These are phyloP conservation scores for Danio rerio DNA, from an alignment of 2,113 vertebrate species.

Conservation along the genomic window DNA sequence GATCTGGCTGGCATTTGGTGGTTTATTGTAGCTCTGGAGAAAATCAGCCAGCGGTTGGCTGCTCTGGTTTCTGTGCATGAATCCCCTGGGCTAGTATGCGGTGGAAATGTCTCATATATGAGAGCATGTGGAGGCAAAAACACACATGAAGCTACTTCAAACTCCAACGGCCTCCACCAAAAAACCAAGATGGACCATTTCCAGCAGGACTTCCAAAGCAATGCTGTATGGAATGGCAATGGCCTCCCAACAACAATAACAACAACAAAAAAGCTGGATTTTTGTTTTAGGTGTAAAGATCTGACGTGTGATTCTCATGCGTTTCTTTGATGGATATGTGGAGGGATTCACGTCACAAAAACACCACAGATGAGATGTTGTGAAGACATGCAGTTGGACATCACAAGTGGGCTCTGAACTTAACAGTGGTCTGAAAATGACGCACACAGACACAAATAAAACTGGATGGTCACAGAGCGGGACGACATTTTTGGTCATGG, in stretches of 20 bases:
- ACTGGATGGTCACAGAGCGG: conserved; percentile 47
- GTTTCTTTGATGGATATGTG: conserved; percentile 40
- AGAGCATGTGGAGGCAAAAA: conserved; percentile 52
- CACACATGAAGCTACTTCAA: conserved; percentile 40
- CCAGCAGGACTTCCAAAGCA: conserved; percentile 42
- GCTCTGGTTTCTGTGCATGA: conserved; percentile 48
- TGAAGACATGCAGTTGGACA: conserved; percentile 74
- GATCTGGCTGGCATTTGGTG: conserved; percentile 36
- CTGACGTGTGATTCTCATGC: conserved; percentile 58
- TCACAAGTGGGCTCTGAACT: conserved; percentile 47
- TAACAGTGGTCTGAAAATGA: conserved; percentile 65
- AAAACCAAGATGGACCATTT: conserved; percentile 47
- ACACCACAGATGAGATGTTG: conserved; percentile 54
- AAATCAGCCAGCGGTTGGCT: conserved; percentile 15
- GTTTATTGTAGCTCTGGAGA: conserved; percentile 30
- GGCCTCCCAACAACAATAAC: conserved; percentile 29
- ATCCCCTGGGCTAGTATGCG: conserved; percentile 59
- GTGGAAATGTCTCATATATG: conserved; percentile 59
- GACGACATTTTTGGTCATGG: conserved; percentile 40
- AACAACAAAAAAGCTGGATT: conserved; percentile 26
- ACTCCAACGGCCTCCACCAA: conserved; percentile 36
- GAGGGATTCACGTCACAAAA: conserved; percentile 45
- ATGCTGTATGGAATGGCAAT: conserved; percentile 51
- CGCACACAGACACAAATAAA: conserved; percentile 43
- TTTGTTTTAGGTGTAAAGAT: conserved; percentile 33